These are phyloP conservation scores for Philotrypesis tridentata DNA, from an alignment of 1,140 invertebrate genomes.

Conservation along the genomic window DNA sequence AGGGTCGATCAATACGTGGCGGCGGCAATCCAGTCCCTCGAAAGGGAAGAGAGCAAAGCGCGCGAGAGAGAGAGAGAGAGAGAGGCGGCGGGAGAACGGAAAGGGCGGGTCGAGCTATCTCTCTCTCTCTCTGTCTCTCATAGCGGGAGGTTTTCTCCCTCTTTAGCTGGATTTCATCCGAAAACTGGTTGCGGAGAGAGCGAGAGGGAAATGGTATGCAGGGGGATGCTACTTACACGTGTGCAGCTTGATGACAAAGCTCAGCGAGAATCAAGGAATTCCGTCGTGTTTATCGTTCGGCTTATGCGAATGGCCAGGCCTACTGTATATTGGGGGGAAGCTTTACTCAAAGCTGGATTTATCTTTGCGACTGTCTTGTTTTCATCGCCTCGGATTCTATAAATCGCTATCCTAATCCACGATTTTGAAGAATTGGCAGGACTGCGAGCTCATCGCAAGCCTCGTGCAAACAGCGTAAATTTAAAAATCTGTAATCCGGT, in stretches of 20 bases:
- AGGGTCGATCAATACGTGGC: slow-evolving; percentile 50
- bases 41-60: slow-evolving; percentile 34
- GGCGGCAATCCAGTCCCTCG: slow-evolving; percentile 35
- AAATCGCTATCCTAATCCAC: no score
- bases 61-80: slow-evolving; percentile 21
- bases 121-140: neutral
- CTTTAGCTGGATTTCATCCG: neutral
- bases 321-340: neutral
- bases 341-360: neutral
- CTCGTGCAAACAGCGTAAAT: no score
- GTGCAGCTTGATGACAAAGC: neutral
- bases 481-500: no score
- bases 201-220: neutral
- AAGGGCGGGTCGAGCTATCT: slow-evolving; percentile 25
- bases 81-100: slow-evolving; percentile 32
- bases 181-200: neutral
- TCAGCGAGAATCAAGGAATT: no score
- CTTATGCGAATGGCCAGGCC: neutral
- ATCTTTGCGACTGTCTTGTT: neutral
- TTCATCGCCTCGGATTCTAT: no score
- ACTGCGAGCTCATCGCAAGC: no score
- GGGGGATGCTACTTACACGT: neutral
- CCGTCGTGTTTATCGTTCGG: neutral
- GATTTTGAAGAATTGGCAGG: no score
- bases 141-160: slow-evolving; percentile 18